These are phyloP conservation scores for Saguinus imperator DNA, from an alignment of 2,113 vertebrate species.

Conservation along the genomic window DNA sequence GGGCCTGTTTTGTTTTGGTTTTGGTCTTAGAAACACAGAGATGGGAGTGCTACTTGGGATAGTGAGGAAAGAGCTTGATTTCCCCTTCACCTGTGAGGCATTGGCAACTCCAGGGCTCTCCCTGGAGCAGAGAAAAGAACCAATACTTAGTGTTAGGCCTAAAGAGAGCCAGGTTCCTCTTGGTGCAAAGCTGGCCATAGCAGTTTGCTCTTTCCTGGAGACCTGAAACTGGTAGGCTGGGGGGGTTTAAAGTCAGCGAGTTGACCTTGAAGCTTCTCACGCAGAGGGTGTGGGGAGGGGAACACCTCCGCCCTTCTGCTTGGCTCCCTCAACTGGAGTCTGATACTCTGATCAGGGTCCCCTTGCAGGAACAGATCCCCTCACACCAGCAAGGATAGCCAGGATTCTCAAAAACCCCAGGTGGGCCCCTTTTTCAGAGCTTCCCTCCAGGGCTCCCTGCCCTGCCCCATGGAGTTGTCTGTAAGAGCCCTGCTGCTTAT, in stretches of 20 bases:
- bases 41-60: neutral
- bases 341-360: neutral
- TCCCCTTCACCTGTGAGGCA: neutral
- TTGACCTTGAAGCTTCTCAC: neutral
- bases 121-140: neutral
- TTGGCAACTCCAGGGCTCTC: neutral
- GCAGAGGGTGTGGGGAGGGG: too few species aligned
- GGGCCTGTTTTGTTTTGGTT: neutral
- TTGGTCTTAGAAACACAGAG: neutral
- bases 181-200: neutral
- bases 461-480: neutral
- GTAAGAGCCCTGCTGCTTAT: rapidly evolving
- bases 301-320: neutral
- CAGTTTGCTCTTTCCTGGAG: neutral
- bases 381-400: neutral
- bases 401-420: neutral
- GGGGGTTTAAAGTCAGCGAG: neutral
- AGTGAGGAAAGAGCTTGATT: neutral
- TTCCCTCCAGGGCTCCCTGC: neutral
- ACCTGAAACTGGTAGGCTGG: neutral
- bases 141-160: neutral
- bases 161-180: neutral
- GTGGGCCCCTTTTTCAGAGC: neutral
- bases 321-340: neutral
- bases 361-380: neutral